Evolutionary conservation across 2,797 vertebrate species (phyloP).

Genomic region (Galagoides demidoff): DNA sequence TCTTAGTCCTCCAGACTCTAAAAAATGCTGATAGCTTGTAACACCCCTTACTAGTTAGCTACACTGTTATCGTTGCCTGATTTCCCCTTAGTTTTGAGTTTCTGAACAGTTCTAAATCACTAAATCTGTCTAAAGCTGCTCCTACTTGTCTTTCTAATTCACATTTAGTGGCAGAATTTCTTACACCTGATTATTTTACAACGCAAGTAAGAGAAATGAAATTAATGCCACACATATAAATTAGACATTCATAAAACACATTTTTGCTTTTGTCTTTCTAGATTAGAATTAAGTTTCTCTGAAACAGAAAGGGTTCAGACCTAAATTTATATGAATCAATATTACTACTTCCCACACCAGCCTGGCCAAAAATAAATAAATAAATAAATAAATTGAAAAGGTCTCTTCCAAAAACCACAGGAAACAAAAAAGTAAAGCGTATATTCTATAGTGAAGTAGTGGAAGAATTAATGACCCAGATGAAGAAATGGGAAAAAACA

Average conservation of each 20-base stretch:
- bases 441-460: not conserved
- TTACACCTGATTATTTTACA: not conserved
- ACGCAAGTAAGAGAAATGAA: conserved; percentile 1
- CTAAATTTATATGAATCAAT: not conserved
- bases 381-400: no score
- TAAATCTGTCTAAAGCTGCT: not conserved
- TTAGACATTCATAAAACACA: not conserved
- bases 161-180: not conserved
- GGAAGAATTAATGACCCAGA: not conserved
- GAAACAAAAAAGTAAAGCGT: not conserved
- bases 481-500: not conserved
- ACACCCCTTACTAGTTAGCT: not conserved
- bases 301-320: not conserved
- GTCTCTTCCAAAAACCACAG: not conserved
- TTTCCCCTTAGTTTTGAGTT: not conserved
- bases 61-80: not conserved
- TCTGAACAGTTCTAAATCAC: not conserved
- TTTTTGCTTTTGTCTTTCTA: not conserved
- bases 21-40: not conserved
- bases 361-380: not conserved
- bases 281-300: not conserved
- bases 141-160: not conserved
- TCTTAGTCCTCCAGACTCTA: not conserved
- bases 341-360: not conserved
- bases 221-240: not conserved